These are phyloP conservation scores for Atta colombica DNA, from an alignment of 1,140 invertebrate genomes.

Conservation along the genomic window DNA sequence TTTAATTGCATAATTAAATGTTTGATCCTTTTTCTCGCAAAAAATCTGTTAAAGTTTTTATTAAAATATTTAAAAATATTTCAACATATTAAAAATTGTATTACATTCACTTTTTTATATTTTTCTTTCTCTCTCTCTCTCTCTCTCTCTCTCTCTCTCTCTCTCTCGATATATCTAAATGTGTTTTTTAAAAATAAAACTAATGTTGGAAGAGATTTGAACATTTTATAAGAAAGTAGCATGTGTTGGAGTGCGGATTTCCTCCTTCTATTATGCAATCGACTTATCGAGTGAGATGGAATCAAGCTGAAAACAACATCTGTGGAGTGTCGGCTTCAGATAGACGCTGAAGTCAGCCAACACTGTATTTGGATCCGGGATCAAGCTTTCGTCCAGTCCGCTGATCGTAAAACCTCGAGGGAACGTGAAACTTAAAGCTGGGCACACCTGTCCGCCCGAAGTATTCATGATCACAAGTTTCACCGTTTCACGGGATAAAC, in stretches of 20 bases:
- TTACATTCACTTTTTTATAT: background rate
- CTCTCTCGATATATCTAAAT: background rate
- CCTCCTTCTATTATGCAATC: slow-evolving; percentile 21
- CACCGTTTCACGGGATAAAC: slow-evolving; percentile 25
- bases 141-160: background rate
- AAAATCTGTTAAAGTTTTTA: background rate
- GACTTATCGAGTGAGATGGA: slow-evolving; percentile 48
- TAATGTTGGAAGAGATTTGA: background rate
- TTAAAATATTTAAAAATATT: background rate
- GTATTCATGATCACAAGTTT: slow-evolving; percentile 26
- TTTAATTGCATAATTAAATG: background rate
- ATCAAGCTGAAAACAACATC: slow-evolving; percentile 49
- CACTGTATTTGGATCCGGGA: slow-evolving; percentile 41
- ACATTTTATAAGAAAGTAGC: slow-evolving; percentile 19
- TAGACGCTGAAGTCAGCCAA: slow-evolving; percentile 29
- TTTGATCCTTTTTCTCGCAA: background rate
- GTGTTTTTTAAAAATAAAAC: background rate
- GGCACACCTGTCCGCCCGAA: slow-evolving; percentile 11
- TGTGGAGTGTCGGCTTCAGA: slow-evolving; percentile 39
- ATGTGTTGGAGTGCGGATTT: background rate
- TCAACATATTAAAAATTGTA: background rate
- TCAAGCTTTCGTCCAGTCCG: slow-evolving; percentile 49
- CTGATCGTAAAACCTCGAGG: slow-evolving; percentile 46
- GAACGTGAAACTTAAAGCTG: slow-evolving; percentile 54
- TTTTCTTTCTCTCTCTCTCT: background rate